Evolutionary conservation across 2,797 vertebrate genomes (phyloP).

Genomic region (Scomberomorus guttatus): DNA sequence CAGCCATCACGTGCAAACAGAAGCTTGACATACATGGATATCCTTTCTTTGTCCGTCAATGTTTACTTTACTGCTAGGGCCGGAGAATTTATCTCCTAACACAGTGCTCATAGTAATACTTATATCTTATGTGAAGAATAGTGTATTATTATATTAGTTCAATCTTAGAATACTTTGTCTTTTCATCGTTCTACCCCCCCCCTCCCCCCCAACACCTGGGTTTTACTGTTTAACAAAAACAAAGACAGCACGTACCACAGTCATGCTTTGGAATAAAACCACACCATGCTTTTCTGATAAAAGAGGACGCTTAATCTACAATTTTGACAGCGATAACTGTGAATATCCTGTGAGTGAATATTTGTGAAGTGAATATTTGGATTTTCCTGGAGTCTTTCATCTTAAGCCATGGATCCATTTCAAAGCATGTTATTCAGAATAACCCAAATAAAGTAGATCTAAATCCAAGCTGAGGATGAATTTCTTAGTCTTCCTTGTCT

Average conservation of each 20-base stretch:
- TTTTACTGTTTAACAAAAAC: conserved; percentile 26
- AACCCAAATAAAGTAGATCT: conserved; percentile 24
- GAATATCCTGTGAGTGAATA: too few relatives aligned
- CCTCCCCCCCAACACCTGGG: not conserved
- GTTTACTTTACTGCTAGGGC: not conserved
- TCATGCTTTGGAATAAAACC: conserved; percentile 31
- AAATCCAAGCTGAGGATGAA: conserved; percentile 21
- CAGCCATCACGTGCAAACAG: conserved; percentile 22
- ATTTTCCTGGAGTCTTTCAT: conserved; percentile 51
- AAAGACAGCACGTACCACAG: conserved; percentile 24
- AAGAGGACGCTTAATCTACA: conserved; percentile 36
- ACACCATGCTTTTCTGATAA: conserved; percentile 28
- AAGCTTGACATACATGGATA: conserved; percentile 2
- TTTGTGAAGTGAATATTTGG: conserved; percentile 25
- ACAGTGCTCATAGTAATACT: conserved; percentile 8
- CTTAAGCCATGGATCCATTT: conserved; percentile 47
- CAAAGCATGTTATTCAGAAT: conserved; percentile 34
- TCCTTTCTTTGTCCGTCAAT: conserved; percentile 8
- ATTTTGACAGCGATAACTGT: conserved; percentile 48
- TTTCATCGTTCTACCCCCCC: not conserved
- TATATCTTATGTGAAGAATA: conserved; percentile 9
- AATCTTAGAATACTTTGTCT: not conserved
- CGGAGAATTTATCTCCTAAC: not conserved
- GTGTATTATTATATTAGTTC: not conserved
- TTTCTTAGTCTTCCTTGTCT: conserved; percentile 16